These are phyloP conservation scores for Chelmon rostratus DNA, from an alignment of 2,797 vertebrate genomes.

Conservation along the genomic window DNA sequence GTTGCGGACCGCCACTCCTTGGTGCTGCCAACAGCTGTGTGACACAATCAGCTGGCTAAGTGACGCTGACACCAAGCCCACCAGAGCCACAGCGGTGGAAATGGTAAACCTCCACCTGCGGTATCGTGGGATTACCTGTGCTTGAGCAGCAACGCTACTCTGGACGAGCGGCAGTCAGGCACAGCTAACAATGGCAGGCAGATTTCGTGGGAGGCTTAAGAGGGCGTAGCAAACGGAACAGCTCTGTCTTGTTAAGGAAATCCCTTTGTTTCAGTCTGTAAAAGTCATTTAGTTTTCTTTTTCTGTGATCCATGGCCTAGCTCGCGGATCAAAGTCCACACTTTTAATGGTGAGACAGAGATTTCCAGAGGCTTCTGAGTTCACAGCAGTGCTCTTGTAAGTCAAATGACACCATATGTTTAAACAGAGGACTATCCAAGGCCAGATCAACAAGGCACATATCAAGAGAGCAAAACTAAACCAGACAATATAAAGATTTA, in stretches of 20 bases:
- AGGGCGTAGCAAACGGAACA: slow-evolving; percentile 58
- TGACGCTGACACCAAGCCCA: slow-evolving; percentile 43
- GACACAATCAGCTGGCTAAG: slow-evolving; percentile 48
- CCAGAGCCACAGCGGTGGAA: slow-evolving; percentile 43
- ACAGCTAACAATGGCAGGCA: slow-evolving; percentile 55
- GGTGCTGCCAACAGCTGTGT: slow-evolving; percentile 43
- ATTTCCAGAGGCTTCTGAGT: slow-evolving; percentile 56
- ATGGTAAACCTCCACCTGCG: slow-evolving; percentile 63
- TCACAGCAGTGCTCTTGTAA: slow-evolving; percentile 40
- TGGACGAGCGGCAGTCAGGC: slow-evolving; percentile 46
- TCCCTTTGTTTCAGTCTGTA: slow-evolving; percentile 62
- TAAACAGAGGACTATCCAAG: slow-evolving; percentile 41
- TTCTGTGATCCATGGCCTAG: slow-evolving; percentile 51
- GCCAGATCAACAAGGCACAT: slow-evolving; percentile 24
- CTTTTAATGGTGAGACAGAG: slow-evolving; percentile 75
- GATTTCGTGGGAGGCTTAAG: slow-evolving; percentile 55
- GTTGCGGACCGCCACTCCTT: slow-evolving; percentile 35
- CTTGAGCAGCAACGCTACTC: slow-evolving; percentile 51
- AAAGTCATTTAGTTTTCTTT: slow-evolving; percentile 66
- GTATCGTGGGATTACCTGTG: slow-evolving; percentile 68
- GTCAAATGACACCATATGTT: slow-evolving; percentile 58
- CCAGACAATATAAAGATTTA: slow-evolving; percentile 13
- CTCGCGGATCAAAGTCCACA: slow-evolving; percentile 68
- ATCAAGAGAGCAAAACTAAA: slow-evolving; percentile 32
- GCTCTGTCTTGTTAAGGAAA: slow-evolving; percentile 73